These are phyloP conservation scores for Lineus longissimus DNA, from an alignment of 1,140 invertebrate genomes.

Conservation along the genomic window DNA sequence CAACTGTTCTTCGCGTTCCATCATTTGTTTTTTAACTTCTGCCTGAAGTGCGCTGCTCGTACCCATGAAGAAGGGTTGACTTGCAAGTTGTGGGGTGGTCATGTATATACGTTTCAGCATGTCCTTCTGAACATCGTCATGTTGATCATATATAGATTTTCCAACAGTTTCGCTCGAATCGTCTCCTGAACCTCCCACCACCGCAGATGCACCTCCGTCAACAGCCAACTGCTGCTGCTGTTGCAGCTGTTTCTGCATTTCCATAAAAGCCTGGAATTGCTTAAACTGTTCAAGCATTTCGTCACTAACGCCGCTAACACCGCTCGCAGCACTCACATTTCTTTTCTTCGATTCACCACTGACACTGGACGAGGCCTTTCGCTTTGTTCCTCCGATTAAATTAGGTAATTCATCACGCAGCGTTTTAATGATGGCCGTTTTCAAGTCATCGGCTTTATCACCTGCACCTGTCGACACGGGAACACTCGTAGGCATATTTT, in stretches of 20 bases:
- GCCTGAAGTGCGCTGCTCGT: not conserved
- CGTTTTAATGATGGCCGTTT: not conserved
- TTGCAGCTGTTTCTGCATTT: not conserved
- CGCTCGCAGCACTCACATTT: not conserved
- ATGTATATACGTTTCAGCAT: conserved; percentile 4
- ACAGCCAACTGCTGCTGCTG: not conserved
- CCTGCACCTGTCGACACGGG: too few species aligned
- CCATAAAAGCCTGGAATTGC: not conserved
- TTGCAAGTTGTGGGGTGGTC: not conserved
- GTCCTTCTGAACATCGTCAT: not conserved
- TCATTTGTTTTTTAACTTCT: conserved; percentile 4
- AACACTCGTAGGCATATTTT: too few species aligned
- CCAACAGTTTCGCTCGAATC: not conserved
- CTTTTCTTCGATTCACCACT: not conserved
- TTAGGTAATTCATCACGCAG: conserved; percentile 5
- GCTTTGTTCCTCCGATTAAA: not conserved
- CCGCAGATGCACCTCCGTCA: too few species aligned
- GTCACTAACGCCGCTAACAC: not conserved
- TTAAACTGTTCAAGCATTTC: not conserved
- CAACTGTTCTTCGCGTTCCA: conserved; percentile 1
- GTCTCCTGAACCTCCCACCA: not conserved
- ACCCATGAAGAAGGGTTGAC: not conserved
- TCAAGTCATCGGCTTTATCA: not conserved
- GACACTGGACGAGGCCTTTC: not conserved
- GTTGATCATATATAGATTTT: not conserved